Evolutionary conservation across 2,888 invertebrate genomes (phyloP).

Genomic region (Drosophila planitibia): DNA sequence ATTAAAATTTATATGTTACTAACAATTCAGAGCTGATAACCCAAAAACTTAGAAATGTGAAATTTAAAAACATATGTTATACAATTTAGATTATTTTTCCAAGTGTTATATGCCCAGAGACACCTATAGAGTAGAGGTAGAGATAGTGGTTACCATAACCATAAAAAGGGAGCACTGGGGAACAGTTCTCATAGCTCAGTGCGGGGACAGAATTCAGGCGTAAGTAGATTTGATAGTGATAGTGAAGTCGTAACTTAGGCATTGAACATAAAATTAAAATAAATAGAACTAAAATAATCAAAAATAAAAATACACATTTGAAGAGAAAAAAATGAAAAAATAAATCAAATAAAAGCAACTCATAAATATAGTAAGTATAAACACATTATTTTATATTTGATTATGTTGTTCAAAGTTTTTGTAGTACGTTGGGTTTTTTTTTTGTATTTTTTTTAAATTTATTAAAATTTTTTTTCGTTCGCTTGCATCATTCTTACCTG

Average conservation of each 20-base stretch:
- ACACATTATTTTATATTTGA: constrained; percentile 60
- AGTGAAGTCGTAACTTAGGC: constrained; percentile 45
- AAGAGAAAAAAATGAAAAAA: constrained; percentile 21
- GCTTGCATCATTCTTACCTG: constrained; percentile 84
- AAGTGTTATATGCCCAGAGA: constrained; percentile 10
- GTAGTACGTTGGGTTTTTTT: constrained; percentile 40
- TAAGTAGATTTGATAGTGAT: constrained; percentile 40
- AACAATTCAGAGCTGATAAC: constrained; percentile 8
- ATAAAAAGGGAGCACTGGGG: constrained; percentile 23
- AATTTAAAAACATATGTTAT: constrained; percentile 1
- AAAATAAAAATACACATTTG: constrained; percentile 22
- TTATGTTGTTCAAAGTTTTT: constrained; percentile 54
- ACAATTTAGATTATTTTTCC: constrained; percentile 4
- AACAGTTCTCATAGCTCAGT: constrained; percentile 31
- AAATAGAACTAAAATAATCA: constrained; percentile 30
- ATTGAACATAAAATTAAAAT: constrained; percentile 9
- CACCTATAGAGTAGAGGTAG: constrained; percentile 12
- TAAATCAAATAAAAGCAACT: constrained; percentile 64
- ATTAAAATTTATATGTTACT: not conserved
- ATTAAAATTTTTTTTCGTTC: constrained; percentile 23
- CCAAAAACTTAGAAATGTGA: constrained; percentile 12
- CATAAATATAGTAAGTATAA: constrained; percentile 52
- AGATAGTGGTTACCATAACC: constrained; percentile 41
- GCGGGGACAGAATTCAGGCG: constrained; percentile 33
- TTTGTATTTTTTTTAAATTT: constrained; percentile 20